phyloP scores from a whole-genome alignment of 92 coral and sea anemone genomes.

The Porites divaricata region DNA sequence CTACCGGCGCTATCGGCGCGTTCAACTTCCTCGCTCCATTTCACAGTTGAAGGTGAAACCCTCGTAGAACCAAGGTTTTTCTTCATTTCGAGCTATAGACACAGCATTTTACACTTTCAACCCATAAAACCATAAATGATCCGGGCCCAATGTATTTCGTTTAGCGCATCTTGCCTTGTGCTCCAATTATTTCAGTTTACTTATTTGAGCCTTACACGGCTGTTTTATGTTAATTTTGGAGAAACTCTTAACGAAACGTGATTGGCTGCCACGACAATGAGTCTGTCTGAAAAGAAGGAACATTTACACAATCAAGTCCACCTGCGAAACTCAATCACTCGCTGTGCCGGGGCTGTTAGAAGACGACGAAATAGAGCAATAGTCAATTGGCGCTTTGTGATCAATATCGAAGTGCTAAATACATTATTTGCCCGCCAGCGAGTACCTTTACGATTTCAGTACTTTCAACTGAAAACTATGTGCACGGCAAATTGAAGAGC shows the following conservation, averaged over 20 bases:
- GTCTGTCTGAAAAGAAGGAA: not conserved
- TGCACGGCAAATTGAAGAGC: not conserved
- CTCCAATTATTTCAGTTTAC: constrained; percentile 31
- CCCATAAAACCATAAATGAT: constrained; percentile 10
- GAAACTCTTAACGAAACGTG: constrained; percentile 3
- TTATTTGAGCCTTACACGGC: not conserved
- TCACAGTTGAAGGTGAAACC: constrained; percentile 25
- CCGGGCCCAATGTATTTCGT: not conserved
- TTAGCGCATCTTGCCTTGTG: constrained; percentile 17
- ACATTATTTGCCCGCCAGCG: not conserved
- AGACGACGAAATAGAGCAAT: constrained; percentile 3
- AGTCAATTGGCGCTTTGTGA: not conserved
- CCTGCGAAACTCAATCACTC: constrained; percentile 10
- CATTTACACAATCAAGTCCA: not conserved
- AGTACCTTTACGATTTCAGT: not conserved
- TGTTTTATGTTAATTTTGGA: constrained; percentile 39
- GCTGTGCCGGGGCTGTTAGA: not conserved
- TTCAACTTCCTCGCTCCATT: constrained; percentile 29
- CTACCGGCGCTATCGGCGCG: not conserved
- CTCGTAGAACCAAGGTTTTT: not conserved
- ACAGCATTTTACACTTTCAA: not conserved
- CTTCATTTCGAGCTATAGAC: constrained; percentile 6
- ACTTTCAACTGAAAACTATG: not conserved
- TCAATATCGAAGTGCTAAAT: not conserved
- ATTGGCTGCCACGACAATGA: constrained; percentile 30